Evolutionary conservation across 1,140 invertebrate genomes (phyloP).

Genomic region (Trinorchestia longiramus): DNA sequence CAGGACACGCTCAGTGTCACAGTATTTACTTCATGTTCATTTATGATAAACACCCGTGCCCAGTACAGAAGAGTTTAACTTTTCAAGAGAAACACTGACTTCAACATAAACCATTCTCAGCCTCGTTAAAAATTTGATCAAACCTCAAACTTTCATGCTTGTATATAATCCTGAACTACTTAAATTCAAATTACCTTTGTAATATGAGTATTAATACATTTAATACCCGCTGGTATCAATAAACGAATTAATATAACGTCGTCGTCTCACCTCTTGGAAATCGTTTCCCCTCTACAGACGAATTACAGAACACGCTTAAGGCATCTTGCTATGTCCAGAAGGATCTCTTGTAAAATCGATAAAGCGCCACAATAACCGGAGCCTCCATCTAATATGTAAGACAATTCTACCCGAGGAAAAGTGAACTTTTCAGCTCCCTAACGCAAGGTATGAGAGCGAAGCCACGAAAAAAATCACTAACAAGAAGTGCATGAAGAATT

Average conservation of each 20-base stretch:
- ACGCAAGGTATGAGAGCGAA: too few relatives aligned
- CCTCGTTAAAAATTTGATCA: background rate
- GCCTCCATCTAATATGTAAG: background rate
- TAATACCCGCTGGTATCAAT: too few relatives aligned
- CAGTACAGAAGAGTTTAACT: background rate
- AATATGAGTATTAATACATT: too few relatives aligned
- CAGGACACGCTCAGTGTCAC: background rate
- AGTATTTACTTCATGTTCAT: background rate
- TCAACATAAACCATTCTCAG: background rate
- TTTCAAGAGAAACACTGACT: background rate
- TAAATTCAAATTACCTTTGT: too few relatives aligned
- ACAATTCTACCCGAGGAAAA: background rate
- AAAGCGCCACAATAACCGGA: too few relatives aligned
- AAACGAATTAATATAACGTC: background rate
- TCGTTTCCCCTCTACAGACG: background rate
- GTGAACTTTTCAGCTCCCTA: background rate
- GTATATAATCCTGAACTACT: too few relatives aligned
- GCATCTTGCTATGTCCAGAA: too few relatives aligned
- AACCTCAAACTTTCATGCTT: too few relatives aligned
- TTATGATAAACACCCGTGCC: background rate
- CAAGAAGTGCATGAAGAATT: too few relatives aligned
- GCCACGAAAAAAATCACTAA: too few relatives aligned
- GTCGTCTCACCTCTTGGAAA: background rate
- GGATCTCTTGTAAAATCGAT: too few relatives aligned
- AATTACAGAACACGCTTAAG: background rate